phyloP scores from a whole-genome alignment of 2,797 vertebrate genomes.

The Ibycter americanus region DNA sequence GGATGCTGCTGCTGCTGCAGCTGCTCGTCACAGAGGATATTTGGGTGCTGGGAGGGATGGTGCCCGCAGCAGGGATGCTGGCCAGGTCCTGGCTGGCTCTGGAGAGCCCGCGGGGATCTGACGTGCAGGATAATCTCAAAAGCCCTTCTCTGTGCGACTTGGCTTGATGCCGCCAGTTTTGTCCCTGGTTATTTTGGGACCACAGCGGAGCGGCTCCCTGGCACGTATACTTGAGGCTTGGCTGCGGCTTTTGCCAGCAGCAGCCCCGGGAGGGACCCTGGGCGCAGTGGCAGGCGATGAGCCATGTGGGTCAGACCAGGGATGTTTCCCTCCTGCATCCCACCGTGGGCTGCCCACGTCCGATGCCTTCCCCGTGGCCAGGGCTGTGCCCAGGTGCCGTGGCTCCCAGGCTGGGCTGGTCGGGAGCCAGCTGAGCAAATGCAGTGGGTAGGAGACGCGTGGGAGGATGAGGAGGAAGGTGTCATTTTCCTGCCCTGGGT shows the following conservation, averaged over 20 bases:
- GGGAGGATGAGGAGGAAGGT: not conserved
- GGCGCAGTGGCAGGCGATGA: not conserved
- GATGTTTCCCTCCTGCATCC: not conserved
- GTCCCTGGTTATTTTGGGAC: conserved; percentile 17
- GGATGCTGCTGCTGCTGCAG: not conserved
- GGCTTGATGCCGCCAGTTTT: not conserved
- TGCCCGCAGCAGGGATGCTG: not conserved
- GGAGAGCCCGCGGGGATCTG: not conserved
- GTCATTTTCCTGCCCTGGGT: not conserved
- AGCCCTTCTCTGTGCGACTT: not conserved
- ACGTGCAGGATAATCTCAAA: not conserved
- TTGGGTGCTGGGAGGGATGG: not conserved
- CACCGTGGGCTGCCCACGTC: fast-evolving
- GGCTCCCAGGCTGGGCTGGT: not conserved
- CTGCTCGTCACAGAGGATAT: fast-evolving
- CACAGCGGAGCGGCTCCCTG: fast-evolving
- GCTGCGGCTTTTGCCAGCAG: not conserved
- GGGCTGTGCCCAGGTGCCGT: fast-evolving
- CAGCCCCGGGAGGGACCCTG: not conserved
- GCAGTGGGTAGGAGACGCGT: fast-evolving
- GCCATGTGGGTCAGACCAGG: not conserved
- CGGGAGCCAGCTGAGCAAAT: not conserved
- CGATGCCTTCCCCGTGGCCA: fast-evolving
- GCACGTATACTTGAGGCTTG: not conserved
- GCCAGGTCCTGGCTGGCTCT: not conserved